Evolutionary conservation across 2,797 vertebrate species (phyloP), one percentile per base, ranked within the genome.

Genomic region (Euphonia xanthogaster): DNA sequence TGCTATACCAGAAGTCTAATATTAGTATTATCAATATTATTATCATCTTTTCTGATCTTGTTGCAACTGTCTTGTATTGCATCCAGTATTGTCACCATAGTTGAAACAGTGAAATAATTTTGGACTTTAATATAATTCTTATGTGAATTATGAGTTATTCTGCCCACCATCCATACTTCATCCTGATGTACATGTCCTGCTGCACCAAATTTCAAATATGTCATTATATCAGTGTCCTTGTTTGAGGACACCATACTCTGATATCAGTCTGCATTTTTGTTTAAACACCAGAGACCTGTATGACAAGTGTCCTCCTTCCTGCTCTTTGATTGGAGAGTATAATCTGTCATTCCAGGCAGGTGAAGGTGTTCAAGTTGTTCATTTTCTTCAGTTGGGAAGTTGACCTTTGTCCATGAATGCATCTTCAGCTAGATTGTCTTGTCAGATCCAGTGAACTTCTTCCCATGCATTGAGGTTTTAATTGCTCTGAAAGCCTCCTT

Each of bases 1-100:
- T 1, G 4, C n/a, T 57, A 30, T 37, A 37, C 15, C 3, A 6
- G 10, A 55, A 63, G 16, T 58, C 1, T 51, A 1, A 30, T 9
- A 22, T 28, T 68, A 62, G 10, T 47, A 40, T 31, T 58, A 7
- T 16, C 45, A 6, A 20, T 19, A 6, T 20, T 47, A 10, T 27
- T 14, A 6, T 10, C 3, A 14, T 55, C 0, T 71, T 72, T 71
- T 77, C 31, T 62, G 12, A 47, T 71, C 35, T 47, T 66, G 22
- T 58, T 58, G 15, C 19, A 77, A 9, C 12, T 47, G 2, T 54
- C 9, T 68, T 60, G 9, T 57, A 39, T 68, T 53, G 18, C n/a
- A 76, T 45, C 21, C 27, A 18, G 13, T 82, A 30, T 37, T 61
- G n/a, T 70, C 22, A 50, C 30, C 0, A 0, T 77, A 35, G 20